Percentiles rank a stretch among this genome's conserved stretches.
Conservation (phyloP, 2,888 invertebrate species). For the Meganola albula region DNA sequence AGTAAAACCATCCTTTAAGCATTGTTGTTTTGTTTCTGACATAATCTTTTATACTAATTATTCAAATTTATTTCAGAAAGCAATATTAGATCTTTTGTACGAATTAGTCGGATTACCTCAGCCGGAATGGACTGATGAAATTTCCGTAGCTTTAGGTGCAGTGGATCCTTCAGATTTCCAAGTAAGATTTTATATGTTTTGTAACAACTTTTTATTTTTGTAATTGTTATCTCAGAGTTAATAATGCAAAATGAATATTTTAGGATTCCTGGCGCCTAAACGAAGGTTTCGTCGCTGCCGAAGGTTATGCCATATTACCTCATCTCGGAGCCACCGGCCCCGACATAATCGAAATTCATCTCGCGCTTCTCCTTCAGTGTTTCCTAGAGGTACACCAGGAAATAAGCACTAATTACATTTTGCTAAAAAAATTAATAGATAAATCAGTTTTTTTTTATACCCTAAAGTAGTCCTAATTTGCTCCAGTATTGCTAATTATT, state of each 20-base stretch:
- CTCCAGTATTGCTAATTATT: too few relatives aligned
- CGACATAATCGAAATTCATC: constrained; percentile 94
- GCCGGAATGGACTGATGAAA: constrained; percentile 96
- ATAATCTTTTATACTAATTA: neutral
- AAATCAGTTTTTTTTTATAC: too few relatives aligned
- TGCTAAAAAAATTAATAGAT: too few relatives aligned
- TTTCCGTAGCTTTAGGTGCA: constrained; percentile 90
- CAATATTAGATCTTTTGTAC: constrained; percentile 93
- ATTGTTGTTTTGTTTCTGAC: too few relatives aligned
- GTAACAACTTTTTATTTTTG: too few relatives aligned
- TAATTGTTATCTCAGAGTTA: too few relatives aligned
- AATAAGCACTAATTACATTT: too few relatives aligned
- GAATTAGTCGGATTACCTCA: constrained; percentile 92
- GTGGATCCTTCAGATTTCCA: constrained; percentile 91
- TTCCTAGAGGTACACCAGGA: constrained; percentile 83
- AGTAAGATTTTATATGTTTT: too few relatives aligned
- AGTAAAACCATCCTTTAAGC: constrained; percentile 62
- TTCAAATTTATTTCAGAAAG: constrained; percentile 80
- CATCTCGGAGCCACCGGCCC: constrained; percentile 90
- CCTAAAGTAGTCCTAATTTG: too few relatives aligned
- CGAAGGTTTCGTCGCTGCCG: constrained; percentile 96
- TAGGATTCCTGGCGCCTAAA: constrained; percentile 91
- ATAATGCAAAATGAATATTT: constrained; percentile 11
- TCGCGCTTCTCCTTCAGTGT: constrained; percentile 91
- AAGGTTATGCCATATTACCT: constrained; percentile 91